These are phyloP conservation scores for Pteromalus puparum DNA, from an alignment of 1,140 invertebrate genomes.

Conservation along the genomic window DNA sequence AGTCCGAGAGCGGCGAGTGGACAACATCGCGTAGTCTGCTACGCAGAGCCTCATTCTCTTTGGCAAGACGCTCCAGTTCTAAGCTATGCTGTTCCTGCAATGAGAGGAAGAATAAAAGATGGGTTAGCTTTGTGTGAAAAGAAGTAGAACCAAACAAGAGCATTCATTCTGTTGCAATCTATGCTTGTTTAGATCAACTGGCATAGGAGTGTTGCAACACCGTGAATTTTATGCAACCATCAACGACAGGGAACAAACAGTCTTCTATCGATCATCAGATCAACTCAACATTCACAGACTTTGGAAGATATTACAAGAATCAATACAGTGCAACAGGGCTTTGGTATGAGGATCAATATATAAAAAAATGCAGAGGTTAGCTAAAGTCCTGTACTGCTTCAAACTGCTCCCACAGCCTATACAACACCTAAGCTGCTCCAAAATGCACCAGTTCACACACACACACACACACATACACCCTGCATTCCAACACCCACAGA, in stretches of 20 bases:
- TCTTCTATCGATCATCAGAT: no score
- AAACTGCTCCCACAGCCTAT: no score
- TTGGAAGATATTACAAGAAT: no score
- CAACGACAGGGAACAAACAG: no score
- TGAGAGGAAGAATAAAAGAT: slow-evolving; percentile 36
- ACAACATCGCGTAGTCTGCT: slow-evolving; percentile 85
- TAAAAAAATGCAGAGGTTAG: not conserved
- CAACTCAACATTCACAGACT: no score
- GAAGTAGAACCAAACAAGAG: slow-evolving; percentile 8
- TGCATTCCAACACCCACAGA: not conserved
- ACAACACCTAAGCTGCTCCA: not conserved
- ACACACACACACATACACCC: not conserved
- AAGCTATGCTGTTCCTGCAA: slow-evolving; percentile 78
- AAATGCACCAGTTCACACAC: not conserved
- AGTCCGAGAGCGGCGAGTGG: slow-evolving; percentile 87
- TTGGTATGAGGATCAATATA: no score
- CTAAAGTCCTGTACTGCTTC: no score
- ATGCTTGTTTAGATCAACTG: not conserved
- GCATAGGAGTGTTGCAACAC: not conserved
- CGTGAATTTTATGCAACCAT: no score
- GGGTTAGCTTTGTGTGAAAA: not conserved
- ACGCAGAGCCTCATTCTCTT: slow-evolving; percentile 85
- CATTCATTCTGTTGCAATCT: not conserved
- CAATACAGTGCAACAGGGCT: no score
- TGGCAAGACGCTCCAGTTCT: slow-evolving; percentile 80